phyloP scores from a whole-genome alignment of 2,797 vertebrate genomes.

The Gymnopithys bicolor region DNA sequence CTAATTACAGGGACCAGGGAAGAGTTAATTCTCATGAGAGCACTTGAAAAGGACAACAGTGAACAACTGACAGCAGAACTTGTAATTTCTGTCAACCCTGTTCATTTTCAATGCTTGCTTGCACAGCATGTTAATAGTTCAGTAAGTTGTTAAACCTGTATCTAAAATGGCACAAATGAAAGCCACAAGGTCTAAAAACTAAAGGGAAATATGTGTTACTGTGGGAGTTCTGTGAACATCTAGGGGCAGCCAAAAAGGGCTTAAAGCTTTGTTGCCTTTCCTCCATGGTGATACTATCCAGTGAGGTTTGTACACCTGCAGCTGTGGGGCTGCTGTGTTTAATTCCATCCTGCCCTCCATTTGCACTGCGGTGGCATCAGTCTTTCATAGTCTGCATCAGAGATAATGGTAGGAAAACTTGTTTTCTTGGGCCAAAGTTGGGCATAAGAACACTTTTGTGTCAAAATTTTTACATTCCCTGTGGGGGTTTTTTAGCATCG shows the following conservation, averaged over 20 bases:
- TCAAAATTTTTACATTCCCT: fast-evolving
- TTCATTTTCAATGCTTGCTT: not conserved
- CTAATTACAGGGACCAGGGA: not conserved
- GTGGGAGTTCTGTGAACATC: not conserved
- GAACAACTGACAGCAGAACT: not conserved
- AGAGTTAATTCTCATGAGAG: not conserved
- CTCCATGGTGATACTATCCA: fast-evolving
- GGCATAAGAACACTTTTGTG: not conserved
- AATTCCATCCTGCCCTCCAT: not conserved
- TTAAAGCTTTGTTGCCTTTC: not conserved
- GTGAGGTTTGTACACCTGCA: not conserved
- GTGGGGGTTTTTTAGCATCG: not conserved
- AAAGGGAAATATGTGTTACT: not conserved
- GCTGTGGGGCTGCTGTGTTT: not conserved
- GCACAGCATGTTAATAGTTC: not conserved
- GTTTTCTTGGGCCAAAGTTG: not conserved
- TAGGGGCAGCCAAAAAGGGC: not conserved
- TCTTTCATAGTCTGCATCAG: not conserved
- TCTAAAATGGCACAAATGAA: not conserved
- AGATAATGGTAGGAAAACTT: not conserved
- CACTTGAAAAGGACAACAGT: not conserved
- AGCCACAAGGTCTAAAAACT: not conserved
- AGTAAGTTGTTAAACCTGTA: not conserved
- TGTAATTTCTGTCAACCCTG: not conserved
- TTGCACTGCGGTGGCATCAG: not conserved